Base-by-base conservation (phyloP, 53 echinoderm and acorn worm species). In the Zoroaster sp. region DNA sequence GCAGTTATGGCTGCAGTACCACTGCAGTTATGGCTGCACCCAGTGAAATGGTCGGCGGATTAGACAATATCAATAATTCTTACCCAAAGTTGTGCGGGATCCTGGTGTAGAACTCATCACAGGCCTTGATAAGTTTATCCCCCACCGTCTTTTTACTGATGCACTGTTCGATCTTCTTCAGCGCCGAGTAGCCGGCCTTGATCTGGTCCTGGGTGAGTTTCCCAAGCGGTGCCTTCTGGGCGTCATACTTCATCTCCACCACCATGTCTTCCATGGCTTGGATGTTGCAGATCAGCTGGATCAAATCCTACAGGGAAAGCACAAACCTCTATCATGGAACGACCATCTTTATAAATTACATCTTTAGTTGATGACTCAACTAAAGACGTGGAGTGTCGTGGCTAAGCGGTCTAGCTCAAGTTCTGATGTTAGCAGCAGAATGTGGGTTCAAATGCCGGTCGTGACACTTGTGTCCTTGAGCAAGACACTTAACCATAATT, bases 181-280 rank as follows among this genome's bases (percentile, higher is more conserved):
- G 91, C 46, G 98, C 98, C 0, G 76, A 38, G 75, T 95, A 94
- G 34, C 98, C 98, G 1, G 94, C 95, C 55, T 98, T 98, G 74
- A 98, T 98, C 89, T 98, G 98, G 49, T 89, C 85, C 4, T 66
- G 54, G 14, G 98, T 98, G 32, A 98, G 89, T 86, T 98, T 98
- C 25, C 98, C 98, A n/a, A 98, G 79, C 2, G 98, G 98, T 5
- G 98, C 98, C 68, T 98, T 98, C 91, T 95, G 93, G 3, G 98
- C 95, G 53, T 98, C 98, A 42, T 98, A 98, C 63, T 98, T 98
- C 98, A 98, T 98, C 90, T 98, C 98, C 11, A 98, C 89, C 68
- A 98, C 94, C 83, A 96, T 83, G 49, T 98, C 98, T 72, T 95
- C 95, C 98, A 98, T 98, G 34, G 98, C 93, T 74, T 96, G 91